Base-by-base conservation (phyloP, 2,888 invertebrate species). In the Oscheius sp. region DNA sequence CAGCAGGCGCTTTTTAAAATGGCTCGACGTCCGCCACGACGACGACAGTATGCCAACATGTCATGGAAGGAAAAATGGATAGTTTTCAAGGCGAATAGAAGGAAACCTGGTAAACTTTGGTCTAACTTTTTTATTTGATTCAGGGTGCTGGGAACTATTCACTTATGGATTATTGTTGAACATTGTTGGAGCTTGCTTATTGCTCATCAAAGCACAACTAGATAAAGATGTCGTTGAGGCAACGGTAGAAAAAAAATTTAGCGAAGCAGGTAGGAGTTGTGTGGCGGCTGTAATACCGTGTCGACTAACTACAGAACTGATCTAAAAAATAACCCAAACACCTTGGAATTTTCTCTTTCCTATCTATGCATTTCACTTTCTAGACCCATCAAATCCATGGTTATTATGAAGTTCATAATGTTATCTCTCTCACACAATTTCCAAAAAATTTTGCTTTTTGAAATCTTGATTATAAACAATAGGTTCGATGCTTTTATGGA, bases 191-290 rank as follows among this genome's bases (percentile, higher is more conserved):
- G 77, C 77, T 6, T 67, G 67, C 50, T 59, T 77, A 3, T 56
- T 77, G n/a, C 59, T 77, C 6, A 72, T 77, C 30, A 77, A 77
- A 49, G 74, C 74, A 2, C 77, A 77, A 62, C 56, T 77, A 36
- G 77, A 77, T 24, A 77, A 75, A 36, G 77, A 77, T 63, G 72
- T 73, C 5, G 71, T 77, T 4, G 73, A 74, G 50, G 73, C 77
- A 5, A 72, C 74, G 2, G 71, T 77, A 3, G 70, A 75, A 24
- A 68, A 72, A 24, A 73, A 71, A 50, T 77, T 77, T 30, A 68
- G 68, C 17, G 73, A 74, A 49, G 77, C 74, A n/a, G 77, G 72
- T 72, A 32, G 28, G 54, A n/a, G n/a, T n/a, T n/a, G n/a, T n/a
- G n/a, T n/a, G n/a, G n/a, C n/a, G n/a, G n/a, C n/a, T n/a, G n/a